phyloP scores from a whole-genome alignment of 2,888 invertebrate genomes.

The Troides aeacus region DNA sequence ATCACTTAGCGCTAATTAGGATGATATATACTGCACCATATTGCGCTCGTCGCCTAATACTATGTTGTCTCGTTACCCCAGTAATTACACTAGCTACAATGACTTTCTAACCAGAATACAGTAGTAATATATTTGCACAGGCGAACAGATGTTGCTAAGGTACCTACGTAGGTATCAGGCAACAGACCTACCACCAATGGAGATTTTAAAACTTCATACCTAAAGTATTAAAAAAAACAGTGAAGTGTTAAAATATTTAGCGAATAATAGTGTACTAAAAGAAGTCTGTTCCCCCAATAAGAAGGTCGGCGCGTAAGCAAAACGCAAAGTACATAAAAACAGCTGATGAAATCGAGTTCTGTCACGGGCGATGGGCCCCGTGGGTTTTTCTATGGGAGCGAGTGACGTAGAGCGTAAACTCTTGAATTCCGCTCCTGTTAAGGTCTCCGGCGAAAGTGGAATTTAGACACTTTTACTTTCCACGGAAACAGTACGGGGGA shows the following conservation, averaged over 20 bases:
- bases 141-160: no score
- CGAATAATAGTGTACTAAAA: not conserved
- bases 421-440: slow-evolving; percentile 45
- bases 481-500: slow-evolving; percentile 27
- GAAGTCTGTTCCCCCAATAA: not conserved
- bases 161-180: no score
- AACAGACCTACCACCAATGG: no score
- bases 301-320: not conserved
- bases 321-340: slow-evolving; percentile 45
- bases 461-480: slow-evolving; percentile 53
- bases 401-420: slow-evolving; percentile 50
- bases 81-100: no score
- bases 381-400: slow-evolving; percentile 52
- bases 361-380: slow-evolving; percentile 51
- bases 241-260: not conserved
- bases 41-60: no score
- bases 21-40: no score
- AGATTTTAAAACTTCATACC: no score
- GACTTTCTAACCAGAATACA: no score
- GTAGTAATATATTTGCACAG: no score
- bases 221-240: no score
- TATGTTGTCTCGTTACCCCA: no score
- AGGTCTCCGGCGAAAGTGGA: slow-evolving; percentile 52
- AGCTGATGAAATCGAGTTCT: slow-evolving; percentile 51
- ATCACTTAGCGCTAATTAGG: no score